Evolutionary conservation across 2,888 invertebrate genomes (phyloP), one percentile per base, ranked within the genome.

Genomic region (Neoaliturus tenellus): DNA sequence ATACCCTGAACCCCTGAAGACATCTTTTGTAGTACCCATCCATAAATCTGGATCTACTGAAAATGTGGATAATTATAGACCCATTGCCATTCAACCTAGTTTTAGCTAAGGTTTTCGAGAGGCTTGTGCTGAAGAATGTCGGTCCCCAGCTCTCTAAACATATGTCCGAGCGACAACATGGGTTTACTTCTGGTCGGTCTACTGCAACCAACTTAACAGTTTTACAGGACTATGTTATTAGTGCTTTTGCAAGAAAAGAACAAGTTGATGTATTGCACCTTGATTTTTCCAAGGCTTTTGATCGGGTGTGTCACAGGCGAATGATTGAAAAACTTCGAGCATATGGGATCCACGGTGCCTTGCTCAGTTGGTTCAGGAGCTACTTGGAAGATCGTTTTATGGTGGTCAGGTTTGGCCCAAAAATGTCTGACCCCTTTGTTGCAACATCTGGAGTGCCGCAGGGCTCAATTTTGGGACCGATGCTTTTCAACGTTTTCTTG

Each of bases 281-380:
- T 12, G 80, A 80, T 17, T 31, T 80, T 20, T 31, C 80, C 31
- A 80, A 80, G 33, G 80, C 80, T 4, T 80, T 80, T 25, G 80
- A 80, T 25, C n/a, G n/a, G 4, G 80, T 80, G n/a, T 25, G 55
- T 48, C 80, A 80, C 33, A 20, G 28, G 5, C 51, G 31, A 14
- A 2, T 80, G 25, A 14, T 80, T 41, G 80, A 48, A 0, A 80
- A 80, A 31, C 80, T 48, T 28, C 28, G 23, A 55, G 80, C 51
- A 25, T 80, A 80, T 80, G 80, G 80, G 0, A 31, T 80, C 12
- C 17, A 20, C 20, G 48, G 33, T 25, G 17, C 17, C 6, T 41
- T 80, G 1, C 25, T 33, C 14, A 31, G 4, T 23, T 80, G 80
- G 80, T 8, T 80, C 6, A 4, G 23, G 10, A 80, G 48, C 51